These are phyloP conservation scores for Cybosia mesomella DNA, from an alignment of 2,888 invertebrate genomes.

Conservation along the genomic window DNA sequence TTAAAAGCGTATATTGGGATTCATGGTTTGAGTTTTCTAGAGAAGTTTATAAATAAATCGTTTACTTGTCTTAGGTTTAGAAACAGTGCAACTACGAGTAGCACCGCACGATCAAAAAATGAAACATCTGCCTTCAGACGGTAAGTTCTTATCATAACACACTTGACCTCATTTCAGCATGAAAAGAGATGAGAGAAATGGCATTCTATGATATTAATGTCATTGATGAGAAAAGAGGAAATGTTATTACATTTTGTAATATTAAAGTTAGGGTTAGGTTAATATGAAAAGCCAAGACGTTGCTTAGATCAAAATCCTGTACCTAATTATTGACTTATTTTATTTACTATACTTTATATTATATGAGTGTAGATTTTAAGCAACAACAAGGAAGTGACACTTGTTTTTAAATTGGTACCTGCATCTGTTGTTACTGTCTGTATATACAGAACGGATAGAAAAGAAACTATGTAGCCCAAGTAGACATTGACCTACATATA, in stretches of 20 bases:
- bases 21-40: too few relatives aligned
- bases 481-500: too few relatives aligned
- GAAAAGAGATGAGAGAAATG: background rate
- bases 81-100: conserved; percentile 3
- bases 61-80: background rate
- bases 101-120: conserved; percentile 41
- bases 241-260: background rate
- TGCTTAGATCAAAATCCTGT: background rate
- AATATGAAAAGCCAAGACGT: background rate
- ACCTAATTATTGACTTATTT: too few relatives aligned
- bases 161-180: background rate
- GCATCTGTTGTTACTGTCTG: too few relatives aligned
- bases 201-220: background rate
- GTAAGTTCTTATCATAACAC: conserved; percentile 6
- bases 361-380: too few relatives aligned
- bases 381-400: too few relatives aligned
- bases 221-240: background rate
- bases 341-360: too few relatives aligned
- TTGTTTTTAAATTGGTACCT: too few relatives aligned
- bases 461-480: too few relatives aligned
- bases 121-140: conserved; percentile 31
- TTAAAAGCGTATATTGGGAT: too few relatives aligned
- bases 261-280: background rate
- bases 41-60: background rate
- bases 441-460: too few relatives aligned